Percentiles rank a stretch among this genome's conserved stretches.
Conservation (phyloP, 2,113 vertebrate species). For the Siniperca knerii region DNA sequence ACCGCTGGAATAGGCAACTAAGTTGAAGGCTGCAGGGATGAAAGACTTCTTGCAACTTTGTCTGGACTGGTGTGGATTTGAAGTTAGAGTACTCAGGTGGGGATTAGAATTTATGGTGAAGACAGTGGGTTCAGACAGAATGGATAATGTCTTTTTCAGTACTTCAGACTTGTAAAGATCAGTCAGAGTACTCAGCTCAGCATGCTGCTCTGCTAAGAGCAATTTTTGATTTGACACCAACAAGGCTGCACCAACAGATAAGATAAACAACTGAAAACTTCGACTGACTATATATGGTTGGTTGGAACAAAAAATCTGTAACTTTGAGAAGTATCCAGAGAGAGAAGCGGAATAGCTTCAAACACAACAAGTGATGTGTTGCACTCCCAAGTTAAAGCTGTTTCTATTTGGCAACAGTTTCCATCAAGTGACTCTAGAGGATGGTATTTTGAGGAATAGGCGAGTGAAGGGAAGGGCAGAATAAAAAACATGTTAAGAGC, state of each 20-base stretch:
- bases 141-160: slow-evolving; percentile 18
- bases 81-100: background rate
- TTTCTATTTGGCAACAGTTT: slow-evolving; percentile 22
- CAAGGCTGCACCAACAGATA: background rate
- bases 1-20: background rate
- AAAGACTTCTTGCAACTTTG: background rate
- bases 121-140: slow-evolving; percentile 25
- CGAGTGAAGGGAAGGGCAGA: slow-evolving; percentile 1
- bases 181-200: background rate
- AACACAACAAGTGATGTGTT: background rate
- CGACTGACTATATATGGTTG: background rate
- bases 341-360: background rate
- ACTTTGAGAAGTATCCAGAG: background rate
- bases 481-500: slow-evolving; percentile 29
- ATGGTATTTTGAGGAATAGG: slow-evolving; percentile 26
- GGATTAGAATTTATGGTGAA: background rate
- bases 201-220: background rate
- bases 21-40: background rate
- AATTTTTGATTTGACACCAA: background rate
- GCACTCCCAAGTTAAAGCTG: background rate
- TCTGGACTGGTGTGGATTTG: background rate
- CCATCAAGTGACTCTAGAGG: slow-evolving; percentile 9
- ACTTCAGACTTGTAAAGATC: background rate
- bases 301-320: background rate
- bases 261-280: background rate